A percentile compares a stretch with the other conserved stretches of the same genome.
phyloP scores from a whole-genome alignment of 2,888 invertebrate species.

The Drosophila meridiana region DNA sequence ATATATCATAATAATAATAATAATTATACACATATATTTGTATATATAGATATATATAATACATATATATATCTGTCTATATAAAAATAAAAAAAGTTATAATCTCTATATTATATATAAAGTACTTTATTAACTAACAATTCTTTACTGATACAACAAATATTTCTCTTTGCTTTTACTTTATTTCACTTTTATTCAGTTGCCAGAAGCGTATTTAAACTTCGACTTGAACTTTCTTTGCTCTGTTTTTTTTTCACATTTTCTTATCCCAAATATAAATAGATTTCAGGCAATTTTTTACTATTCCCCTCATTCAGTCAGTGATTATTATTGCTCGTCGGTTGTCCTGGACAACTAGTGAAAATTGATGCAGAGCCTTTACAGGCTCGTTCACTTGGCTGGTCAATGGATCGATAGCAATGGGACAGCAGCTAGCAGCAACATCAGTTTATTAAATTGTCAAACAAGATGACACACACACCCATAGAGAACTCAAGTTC shows the following conservation, averaged over 20 bases:
- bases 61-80: too few species aligned
- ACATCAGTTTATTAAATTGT: slow-evolving; percentile 75
- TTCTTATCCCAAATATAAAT: slow-evolving; percentile 1
- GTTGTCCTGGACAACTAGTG: slow-evolving; percentile 69
- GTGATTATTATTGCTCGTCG: slow-evolving; percentile 54
- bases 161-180: too few species aligned
- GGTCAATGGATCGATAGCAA: slow-evolving; percentile 46
- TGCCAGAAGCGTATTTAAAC: neutral
- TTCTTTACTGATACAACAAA: too few species aligned
- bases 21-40: too few species aligned
- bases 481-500: slow-evolving; percentile 20
- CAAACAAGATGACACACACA: slow-evolving; percentile 46
- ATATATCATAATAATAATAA: too few species aligned
- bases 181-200: too few species aligned
- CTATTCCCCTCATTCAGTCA: slow-evolving; percentile 33
- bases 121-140: too few species aligned
- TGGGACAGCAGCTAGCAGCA: slow-evolving; percentile 6
- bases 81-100: too few species aligned
- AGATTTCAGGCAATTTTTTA: slow-evolving; percentile 46
- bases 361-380: slow-evolving; percentile 67
- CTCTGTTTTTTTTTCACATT: neutral
- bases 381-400: slow-evolving; percentile 60
- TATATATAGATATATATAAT: too few species aligned
- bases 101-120: too few species aligned
- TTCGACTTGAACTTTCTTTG: neutral